These are phyloP conservation scores for Rhabditophanes sp. DNA, from an alignment of 2,888 invertebrate species.

Conservation along the genomic window DNA sequence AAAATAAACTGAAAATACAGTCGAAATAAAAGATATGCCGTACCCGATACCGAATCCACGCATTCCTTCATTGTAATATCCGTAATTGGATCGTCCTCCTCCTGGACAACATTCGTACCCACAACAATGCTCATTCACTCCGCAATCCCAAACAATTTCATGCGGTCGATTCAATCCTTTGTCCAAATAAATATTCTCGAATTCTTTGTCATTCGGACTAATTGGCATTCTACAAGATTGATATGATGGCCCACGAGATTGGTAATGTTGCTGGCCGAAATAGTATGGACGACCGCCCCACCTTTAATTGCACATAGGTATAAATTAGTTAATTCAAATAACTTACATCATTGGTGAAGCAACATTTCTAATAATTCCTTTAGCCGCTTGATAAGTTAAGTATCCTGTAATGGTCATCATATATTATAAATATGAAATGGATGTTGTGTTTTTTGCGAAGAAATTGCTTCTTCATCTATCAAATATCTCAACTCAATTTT, in stretches of 20 bases:
- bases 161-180: constrained; percentile 34
- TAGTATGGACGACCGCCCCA: constrained; percentile 37
- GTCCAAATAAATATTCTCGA: constrained; percentile 39
- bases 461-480: no score
- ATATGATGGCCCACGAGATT: constrained; percentile 7
- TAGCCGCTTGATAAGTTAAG: constrained; percentile 40
- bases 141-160: constrained; percentile 42
- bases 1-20: background rate
- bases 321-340: background rate
- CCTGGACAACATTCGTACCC: constrained; percentile 37
- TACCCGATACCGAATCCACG: constrained; percentile 10
- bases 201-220: constrained; percentile 25
- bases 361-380: constrained; percentile 30
- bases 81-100: constrained; percentile 5
- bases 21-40: constrained; percentile 3
- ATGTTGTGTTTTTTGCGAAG: no score
- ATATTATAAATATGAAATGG: no score
- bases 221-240: constrained; percentile 42
- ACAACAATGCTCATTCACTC: constrained; percentile 34
- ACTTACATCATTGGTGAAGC: constrained; percentile 38
- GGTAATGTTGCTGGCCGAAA: constrained; percentile 35
- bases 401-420: no score
- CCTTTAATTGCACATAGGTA: constrained; percentile 15
- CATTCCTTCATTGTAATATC: constrained; percentile 1
- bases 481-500: no score